Base-by-base conservation (phyloP, 2,113 vertebrate species). In the Thalassarche chlororhynchos region DNA sequence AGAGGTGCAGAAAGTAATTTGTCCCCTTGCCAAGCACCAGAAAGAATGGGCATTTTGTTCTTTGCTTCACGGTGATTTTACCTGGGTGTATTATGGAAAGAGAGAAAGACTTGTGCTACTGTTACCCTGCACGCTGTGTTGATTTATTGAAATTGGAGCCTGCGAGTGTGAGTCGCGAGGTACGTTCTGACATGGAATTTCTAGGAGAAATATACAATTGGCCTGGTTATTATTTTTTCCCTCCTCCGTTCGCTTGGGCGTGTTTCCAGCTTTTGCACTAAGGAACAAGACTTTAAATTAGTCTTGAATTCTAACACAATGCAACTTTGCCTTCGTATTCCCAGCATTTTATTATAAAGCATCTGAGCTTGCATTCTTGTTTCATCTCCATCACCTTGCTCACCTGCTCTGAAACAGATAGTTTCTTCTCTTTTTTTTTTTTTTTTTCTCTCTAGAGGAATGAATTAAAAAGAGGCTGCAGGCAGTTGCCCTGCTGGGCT, bases 111-210 rank as follows among this genome's bases (percentile, higher is more conserved):
- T 71, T 69, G 86, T 79, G 94, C 96, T 97, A 94, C 98, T 93
- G 98, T 98, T 98, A 95, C 97, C 98, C 96, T 17, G 57, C 93
- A 32, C 52, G n/a, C 96, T 40, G 65, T 89, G 97, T 97, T 98
- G 98, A 98, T 98, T 99, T 98, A 99, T 98, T 98, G 98, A 99
- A 98, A 99, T 51, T 98, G 98, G 98, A 99, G 97, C 98, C 98
- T 34, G 79, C 84, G 92, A 98, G 98, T 96, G 98, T 95, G 97
- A 98, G 98, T 98, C 96, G 65, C 74, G 89, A 98, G 97, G 95
- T 96, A 96, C 98, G 92, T 97, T 95, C 96, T 95, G 98, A 97
- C 97, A 79, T 94, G 96, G 98, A 98, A 97, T 97, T 98, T 98
- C 97, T 98, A 98, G 98, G 98, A 98, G 98, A 99, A 99, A 98